Evolutionary conservation across 2,113 vertebrate species (phyloP).

Genomic region (Bagarius yarrelli): DNA sequence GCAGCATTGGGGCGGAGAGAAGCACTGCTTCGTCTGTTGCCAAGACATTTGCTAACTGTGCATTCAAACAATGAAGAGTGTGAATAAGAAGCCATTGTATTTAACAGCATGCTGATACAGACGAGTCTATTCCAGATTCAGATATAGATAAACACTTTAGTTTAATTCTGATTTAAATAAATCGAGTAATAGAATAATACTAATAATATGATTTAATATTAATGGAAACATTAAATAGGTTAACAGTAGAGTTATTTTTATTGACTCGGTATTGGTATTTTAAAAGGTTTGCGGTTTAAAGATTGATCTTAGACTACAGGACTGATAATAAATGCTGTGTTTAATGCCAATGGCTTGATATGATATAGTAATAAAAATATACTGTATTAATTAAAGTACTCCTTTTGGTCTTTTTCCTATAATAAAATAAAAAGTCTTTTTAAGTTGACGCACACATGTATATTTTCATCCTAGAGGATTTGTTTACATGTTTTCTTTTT

Average conservation of each 20-base stretch:
- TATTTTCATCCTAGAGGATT: not conserved
- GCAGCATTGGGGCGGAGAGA: constrained; percentile 14
- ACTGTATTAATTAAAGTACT: not conserved
- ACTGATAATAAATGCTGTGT: not conserved
- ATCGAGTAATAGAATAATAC: not conserved
- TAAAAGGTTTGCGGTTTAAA: no score
- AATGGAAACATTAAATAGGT: not conserved
- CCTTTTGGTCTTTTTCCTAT: not conserved
- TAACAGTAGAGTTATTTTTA: not conserved
- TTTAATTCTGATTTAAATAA: not conserved
- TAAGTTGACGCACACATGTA: no score
- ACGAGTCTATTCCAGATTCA: not conserved
- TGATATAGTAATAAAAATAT: not conserved
- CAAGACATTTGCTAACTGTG: constrained; percentile 3
- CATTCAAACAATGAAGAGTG: constrained; percentile 16
- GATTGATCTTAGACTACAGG: not conserved
- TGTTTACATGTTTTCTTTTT: not conserved
- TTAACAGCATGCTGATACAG: constrained; percentile 21
- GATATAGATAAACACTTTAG: not conserved
- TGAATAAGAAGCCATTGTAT: constrained; percentile 3
- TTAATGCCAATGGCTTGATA: not conserved
- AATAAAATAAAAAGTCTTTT: not conserved
- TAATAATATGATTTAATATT: not conserved
- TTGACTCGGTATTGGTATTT: no score
- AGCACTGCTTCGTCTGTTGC: constrained; percentile 20